Base-by-base conservation (phyloP, 2,888 invertebrate genomes). In the Cryptus armator region DNA sequence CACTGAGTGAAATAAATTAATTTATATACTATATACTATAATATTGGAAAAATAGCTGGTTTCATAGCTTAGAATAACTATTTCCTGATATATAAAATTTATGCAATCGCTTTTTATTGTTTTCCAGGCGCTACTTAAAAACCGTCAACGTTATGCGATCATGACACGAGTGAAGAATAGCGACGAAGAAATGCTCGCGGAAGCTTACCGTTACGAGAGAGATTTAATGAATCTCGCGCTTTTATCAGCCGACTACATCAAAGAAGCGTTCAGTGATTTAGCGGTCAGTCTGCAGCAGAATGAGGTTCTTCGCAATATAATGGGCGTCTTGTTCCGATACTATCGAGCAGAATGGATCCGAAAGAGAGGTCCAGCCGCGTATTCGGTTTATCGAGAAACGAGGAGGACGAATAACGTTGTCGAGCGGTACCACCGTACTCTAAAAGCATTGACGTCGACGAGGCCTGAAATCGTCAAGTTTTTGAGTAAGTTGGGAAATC, bases 221-320 rank as follows among this genome's bases (percentile, higher is more conserved):
- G 16, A 37, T 32, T 29, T 71, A 7, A 71, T 71, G 71, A 71
- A 71, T 44, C 16, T 71, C 3, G 37, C 53, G n/a, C 56, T 71
- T 14, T 37, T 71, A 32, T 56, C 71, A 14, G 0, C 32, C 16
- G 16, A 16, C 2, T 32, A 37, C 9, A 32, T 71, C 7, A 9
- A 37, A 16, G 71, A 71, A 43, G 71, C 29, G 2, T 71, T 71
- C 43, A 37, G 4, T 2, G 10, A 12, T 3, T 32, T 70, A 2
- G 10, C 19, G 29, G 32, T 53, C 14, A 10, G 62, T 3, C 32
- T 64, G 1, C 3, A 6, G 10, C 12, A 59, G 24, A 59, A 59
- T 24, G 19, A 10, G 6, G 24, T 24, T 24, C 59, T 59, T 7
- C 24, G 3, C 3, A 24, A 24, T 12, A 59, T 59, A 5, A 59